Evolutionary conservation across 2,797 vertebrate species (phyloP), one percentile per base, ranked within the genome.

Genomic region (Premnoplex brunnescens): DNA sequence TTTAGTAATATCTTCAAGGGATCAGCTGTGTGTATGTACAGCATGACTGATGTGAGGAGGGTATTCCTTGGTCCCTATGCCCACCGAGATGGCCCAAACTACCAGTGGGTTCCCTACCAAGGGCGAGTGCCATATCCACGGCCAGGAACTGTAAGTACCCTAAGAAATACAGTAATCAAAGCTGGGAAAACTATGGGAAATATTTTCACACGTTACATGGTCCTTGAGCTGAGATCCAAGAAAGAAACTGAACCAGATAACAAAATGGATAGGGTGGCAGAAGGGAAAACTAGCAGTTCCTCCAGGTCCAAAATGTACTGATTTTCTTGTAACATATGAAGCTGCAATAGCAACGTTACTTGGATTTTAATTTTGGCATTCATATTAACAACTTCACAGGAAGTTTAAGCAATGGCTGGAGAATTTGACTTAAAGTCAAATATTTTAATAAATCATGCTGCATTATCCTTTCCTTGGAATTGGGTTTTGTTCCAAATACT

Each of bases 1-100:
- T 96, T 67, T 91, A 99, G 99, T 95, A 99, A 99, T 96, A 99
- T 99, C 97, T 99, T 99, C 97, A 99, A 99, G 97, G 99, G 99
- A 10, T 99, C 99, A 30, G 99, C 99, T 1, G 99, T 99, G 67
- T 99, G 99, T 26, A 98, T 99, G 98, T 99, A 99, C 96, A 99
- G 98, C 97, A 99, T 99, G 99, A 98, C 99, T 6, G 99, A 99
- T 63, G 98, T 99, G 64, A 98, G 99, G 82, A 98, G 99, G 93
- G 99, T 99, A 3, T 99, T 99, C 94, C 97, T 99, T 41, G 99
- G 99, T 44, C 99, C 99, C 7, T 99, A 99, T 1, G 99, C 99
- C 60, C 99, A 99, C 89, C 98, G 99, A 95, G 99, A 99, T 64
- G 99, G 99, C 24, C 99, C 99, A 10, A 99, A 99, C 97, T 99